Evolutionary conservation across 1,140 invertebrate species (phyloP), one percentile per base, ranked within the genome.

Genomic region (Popillia japonica): DNA sequence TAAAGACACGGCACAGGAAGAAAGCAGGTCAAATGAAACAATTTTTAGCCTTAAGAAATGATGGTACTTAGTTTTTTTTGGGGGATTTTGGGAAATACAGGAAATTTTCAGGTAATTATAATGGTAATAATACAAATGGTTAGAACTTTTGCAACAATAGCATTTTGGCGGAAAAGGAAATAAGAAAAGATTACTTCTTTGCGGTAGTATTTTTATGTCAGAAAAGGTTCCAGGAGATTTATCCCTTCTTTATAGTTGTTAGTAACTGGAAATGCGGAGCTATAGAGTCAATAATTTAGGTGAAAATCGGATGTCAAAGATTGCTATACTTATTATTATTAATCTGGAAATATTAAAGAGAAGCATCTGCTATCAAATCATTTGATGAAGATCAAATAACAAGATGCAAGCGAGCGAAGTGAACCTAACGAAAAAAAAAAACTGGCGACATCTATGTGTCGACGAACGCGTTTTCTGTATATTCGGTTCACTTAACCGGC

Each of bases 391-490:
- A 55, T 17, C 48, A 17, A 17, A n/a, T 55, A 55, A 14, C 11
- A 17, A 55, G n/a, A 55, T 55, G 48, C 48, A n/a, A 55, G 48
- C 48, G 48, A 55, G 48, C 48, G 42, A 44, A 8, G 42, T n/a
- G 48, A 55, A 55, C 48, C 14, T 4, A 55, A n/a, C 48, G 14
- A 14, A n/a, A 6, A 55, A 55, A 10, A 55, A 55, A 55, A 55
- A 55, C 48, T 17, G 14, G 10, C 48, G 10, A 55, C 48, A 55
- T 55, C 48, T 55, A 55, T 55, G 48, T 17, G 48, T 55, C 48
- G 48, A 55, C 48, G 48, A 55, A 55, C 48, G 48, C 48, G 14
- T 55, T 55, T 55, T n/a, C 48, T 55, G 6, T 55, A 55, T 55
- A 55, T 17, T 55, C 48, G 17, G 11, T 55, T 55, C 48, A 55